Evolutionary conservation across 2,113 vertebrate genomes (phyloP).

Genomic region (Azemiops feae): DNA sequence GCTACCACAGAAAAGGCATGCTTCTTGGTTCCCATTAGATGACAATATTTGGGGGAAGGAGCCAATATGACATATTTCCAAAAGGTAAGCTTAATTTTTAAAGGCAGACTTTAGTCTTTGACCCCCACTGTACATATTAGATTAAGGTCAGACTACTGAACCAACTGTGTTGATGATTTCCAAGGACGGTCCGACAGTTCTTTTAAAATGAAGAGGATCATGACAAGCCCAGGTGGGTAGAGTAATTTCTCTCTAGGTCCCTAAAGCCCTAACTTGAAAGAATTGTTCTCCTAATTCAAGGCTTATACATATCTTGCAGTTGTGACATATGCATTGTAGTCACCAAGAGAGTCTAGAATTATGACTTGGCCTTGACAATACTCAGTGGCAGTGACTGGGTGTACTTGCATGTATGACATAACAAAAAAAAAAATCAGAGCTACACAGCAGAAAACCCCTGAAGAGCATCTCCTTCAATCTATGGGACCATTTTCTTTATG

Average conservation of each 20-base stretch:
- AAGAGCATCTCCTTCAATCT: neutral
- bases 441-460: neutral
- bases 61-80: neutral
- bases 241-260: neutral
- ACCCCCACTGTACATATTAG: conserved; percentile 8
- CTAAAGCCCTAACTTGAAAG: neutral
- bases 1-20: too few relatives aligned
- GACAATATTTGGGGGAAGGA: too few relatives aligned
- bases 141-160: conserved; percentile 2
- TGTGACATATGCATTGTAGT: neutral
- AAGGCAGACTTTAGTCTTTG: neutral
- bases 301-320: neutral
- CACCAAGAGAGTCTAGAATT: neutral
- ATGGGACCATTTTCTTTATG: neutral
- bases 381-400: neutral
- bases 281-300: neutral
- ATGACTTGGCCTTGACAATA: neutral
- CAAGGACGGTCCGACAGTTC: conserved; percentile 14
- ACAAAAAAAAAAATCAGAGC: neutral
- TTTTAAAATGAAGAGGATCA: conserved; percentile 16
- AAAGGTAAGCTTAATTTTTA: neutral
- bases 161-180: conserved; percentile 29
- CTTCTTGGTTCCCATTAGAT: too few relatives aligned
- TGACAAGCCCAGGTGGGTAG: neutral
- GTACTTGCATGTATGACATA: neutral